A percentile compares a stretch with the other conserved stretches of the same genome.
Evolutionary conservation across 1,140 invertebrate species (phyloP).

Genomic region (Meloidogyne hapla): DNA sequence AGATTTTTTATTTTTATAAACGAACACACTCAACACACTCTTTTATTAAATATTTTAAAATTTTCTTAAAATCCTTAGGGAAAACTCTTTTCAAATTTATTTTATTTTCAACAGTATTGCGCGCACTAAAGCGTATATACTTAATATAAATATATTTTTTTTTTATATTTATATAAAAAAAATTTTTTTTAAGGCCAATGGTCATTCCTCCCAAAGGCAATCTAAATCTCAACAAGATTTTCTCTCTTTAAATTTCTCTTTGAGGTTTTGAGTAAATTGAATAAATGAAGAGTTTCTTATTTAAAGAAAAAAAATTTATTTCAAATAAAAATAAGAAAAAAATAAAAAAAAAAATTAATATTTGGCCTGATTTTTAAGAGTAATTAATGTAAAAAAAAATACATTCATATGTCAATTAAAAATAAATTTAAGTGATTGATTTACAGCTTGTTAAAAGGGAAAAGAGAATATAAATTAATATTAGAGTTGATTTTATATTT

Average conservation of each 20-base stretch:
- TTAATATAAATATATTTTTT: too few relatives aligned
- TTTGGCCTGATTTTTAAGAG: too few relatives aligned
- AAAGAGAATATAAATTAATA: constrained; percentile 6
- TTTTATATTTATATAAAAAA: too few relatives aligned
- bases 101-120: not conserved
- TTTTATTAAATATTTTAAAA: constrained; percentile 8
- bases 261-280: not conserved
- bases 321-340: too few relatives aligned
- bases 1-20: not conserved
- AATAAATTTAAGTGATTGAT: not conserved
- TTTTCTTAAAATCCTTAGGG: not conserved
- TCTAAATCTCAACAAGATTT: not conserved
- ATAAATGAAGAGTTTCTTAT: not conserved
- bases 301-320: too few relatives aligned
- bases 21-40: not conserved
- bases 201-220: constrained; percentile 4
- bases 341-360: too few relatives aligned
- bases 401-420: too few relatives aligned
- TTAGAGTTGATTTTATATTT: too few relatives aligned
- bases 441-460: not conserved
- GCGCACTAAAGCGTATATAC: not conserved
- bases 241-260: not conserved
- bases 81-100: not conserved
- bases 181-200: not conserved
- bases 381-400: too few relatives aligned